Percentiles rank a stretch among this genome's conserved stretches.
Evolutionary conservation across 1,140 invertebrate species (phyloP).

Genomic region (Sitophilus oryzae): DNA sequence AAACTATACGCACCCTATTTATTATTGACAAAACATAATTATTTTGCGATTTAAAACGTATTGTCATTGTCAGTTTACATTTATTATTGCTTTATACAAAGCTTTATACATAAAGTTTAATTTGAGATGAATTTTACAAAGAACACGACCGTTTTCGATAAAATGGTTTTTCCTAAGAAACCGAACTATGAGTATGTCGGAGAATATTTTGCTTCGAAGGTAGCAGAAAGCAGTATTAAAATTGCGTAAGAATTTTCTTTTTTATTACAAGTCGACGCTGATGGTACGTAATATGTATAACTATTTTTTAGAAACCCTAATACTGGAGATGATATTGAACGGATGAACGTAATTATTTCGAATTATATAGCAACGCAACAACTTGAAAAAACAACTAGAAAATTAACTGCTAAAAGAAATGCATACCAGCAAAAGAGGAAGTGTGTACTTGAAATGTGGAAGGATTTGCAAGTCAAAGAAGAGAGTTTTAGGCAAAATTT

Average conservation of each 20-base stretch:
- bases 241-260: slow-evolving; percentile 6
- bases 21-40: no score
- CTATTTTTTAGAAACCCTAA: slow-evolving; percentile 14
- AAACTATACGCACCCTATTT: no score
- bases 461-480: slow-evolving; percentile 22
- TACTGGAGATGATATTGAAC: slow-evolving; percentile 16
- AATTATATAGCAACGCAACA: slow-evolving; percentile 16
- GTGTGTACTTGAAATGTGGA: slow-evolving; percentile 17
- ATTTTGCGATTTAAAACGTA: no score
- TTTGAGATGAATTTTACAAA: slow-evolving; percentile 1
- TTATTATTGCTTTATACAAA: no score
- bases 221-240: background rate
- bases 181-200: slow-evolving; percentile 13
- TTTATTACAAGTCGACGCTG: no score
- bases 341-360: slow-evolving; percentile 19
- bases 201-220: slow-evolving; percentile 19
- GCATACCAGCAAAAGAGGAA: slow-evolving; percentile 11
- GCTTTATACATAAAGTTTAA: no score
- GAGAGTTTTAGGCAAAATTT: slow-evolving; percentile 18
- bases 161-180: slow-evolving; percentile 18
- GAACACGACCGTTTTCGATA: slow-evolving; percentile 12
- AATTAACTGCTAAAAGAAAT: slow-evolving; percentile 11
- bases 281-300: no score
- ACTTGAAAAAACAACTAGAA: slow-evolving; percentile 14
- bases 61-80: no score